These are phyloP conservation scores for Stenodema calcarata DNA, from an alignment of 2,888 invertebrate species.

Conservation along the genomic window DNA sequence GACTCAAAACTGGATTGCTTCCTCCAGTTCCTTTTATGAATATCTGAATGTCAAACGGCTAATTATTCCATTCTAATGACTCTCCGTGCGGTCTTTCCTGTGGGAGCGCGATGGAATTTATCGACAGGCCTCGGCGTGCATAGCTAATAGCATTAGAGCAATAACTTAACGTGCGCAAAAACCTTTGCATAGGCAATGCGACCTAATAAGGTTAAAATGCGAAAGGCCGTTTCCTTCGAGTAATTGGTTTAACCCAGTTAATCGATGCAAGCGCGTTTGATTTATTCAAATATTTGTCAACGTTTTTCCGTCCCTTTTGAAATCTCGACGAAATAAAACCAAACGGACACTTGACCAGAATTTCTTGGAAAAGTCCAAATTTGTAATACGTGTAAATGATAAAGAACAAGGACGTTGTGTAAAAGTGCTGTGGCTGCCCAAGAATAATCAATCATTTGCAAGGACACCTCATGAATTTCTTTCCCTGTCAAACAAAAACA, in stretches of 20 bases:
- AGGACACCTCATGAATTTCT: too few species aligned
- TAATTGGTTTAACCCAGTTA: background rate
- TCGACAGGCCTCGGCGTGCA: background rate
- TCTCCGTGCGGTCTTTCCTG: background rate
- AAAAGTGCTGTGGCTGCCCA: too few species aligned
- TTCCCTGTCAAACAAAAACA: too few species aligned
- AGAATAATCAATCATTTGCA: background rate
- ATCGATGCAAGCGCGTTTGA: background rate
- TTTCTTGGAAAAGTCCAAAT: too few species aligned
- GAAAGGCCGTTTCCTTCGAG: background rate
- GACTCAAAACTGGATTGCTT: background rate
- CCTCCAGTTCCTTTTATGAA: background rate
- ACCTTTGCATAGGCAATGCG: background rate
- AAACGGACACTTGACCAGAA: background rate
- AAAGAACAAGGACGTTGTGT: too few species aligned
- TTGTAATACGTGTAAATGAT: too few species aligned
- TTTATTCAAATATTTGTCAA: background rate
- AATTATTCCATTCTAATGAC: background rate
- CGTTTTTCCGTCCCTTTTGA: background rate
- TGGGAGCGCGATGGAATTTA: background rate
- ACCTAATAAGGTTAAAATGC: background rate
- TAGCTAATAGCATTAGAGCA: background rate
- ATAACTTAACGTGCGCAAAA: conserved; percentile 14
- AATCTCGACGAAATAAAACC: background rate
- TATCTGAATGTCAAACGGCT: background rate